Base-by-base conservation (phyloP, 2,113 vertebrate species). In the Ceratotherium simum region DNA sequence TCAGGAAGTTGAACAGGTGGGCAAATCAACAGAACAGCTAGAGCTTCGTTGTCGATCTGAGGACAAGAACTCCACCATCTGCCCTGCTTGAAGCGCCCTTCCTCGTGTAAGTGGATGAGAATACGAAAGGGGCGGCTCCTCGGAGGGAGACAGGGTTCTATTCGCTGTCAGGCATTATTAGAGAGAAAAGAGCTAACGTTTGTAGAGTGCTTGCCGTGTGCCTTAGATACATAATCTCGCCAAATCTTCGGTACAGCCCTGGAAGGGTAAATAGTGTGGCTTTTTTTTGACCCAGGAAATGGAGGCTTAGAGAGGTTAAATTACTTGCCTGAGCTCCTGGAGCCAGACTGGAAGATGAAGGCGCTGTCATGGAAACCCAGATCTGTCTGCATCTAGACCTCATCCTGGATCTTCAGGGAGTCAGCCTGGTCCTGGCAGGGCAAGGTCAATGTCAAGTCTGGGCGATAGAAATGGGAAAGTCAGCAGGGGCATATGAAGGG, bases 11-110 rank as follows among this genome's bases (percentile, higher is more conserved):
- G 39, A 97, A 80, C 51, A 97, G 86, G 79, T 95, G 58, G 83
- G 31, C 14, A 78, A 82, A 93, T 95, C 91, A 93, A 51, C 84
- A 92, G 85, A 91, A 73, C 58, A 95, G 39, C 12, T 36, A 56
- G 54, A 31, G 54, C 72, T 62, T 96, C 67, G 80, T 54, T 93
- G 93, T 87, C 95, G 73, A 70, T 87, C 42, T 86, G 58, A 96
- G 75, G 86, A 75, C 36, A 96, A 78, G 78, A 94, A 75, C 69
- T 76, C 58, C 75, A 31, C 94, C 95, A 88, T 96, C 92, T 95
- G 46, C 39, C 17, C 39, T 39, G 29, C 75, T 80, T 80, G 95
- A 92, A 81, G 79, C 39, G 25, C 31, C 56, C 58, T 87, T 96
- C 46, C 31, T 72, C 54, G 31, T 6, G 0, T 70, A 90, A 97